These are phyloP conservation scores for Drosophila mercatorum DNA, from an alignment of 2,888 invertebrate species.

Conservation along the genomic window DNA sequence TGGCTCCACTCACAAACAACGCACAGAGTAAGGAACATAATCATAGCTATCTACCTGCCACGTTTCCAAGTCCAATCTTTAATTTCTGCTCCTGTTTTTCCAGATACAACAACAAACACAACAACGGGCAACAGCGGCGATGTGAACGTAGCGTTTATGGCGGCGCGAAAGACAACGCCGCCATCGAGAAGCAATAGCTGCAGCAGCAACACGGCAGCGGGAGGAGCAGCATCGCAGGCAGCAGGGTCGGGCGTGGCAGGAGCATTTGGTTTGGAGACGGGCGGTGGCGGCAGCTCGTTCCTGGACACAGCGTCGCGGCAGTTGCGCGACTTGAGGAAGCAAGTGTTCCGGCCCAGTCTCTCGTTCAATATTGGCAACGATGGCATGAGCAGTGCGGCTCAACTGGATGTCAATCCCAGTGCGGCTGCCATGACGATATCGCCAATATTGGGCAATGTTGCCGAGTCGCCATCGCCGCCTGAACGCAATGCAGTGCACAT, in stretches of 20 bases:
- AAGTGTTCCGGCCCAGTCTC: slow-evolving; percentile 83
- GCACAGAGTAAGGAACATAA: slow-evolving; percentile 45
- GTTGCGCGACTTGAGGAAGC: slow-evolving; percentile 82
- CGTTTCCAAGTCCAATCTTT: neutral
- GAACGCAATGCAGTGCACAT: slow-evolving; percentile 85
- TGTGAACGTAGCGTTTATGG: slow-evolving; percentile 19
- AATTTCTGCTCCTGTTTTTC: neutral
- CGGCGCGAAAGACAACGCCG: slow-evolving; percentile 49
- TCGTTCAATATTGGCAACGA: slow-evolving; percentile 77
- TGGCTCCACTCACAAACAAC: slow-evolving; percentile 41
- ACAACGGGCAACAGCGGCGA: slow-evolving; percentile 32
- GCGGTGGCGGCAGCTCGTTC: slow-evolving; percentile 63
- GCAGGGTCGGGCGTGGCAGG: slow-evolving; percentile 5
- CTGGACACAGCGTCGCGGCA: slow-evolving; percentile 83
- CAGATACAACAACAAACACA: slow-evolving; percentile 28
- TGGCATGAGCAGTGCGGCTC: slow-evolving; percentile 25
- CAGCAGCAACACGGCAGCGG: slow-evolving; percentile 32
- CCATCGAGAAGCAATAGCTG: slow-evolving; percentile 42
- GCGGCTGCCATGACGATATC: slow-evolving; percentile 25
- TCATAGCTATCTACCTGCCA: too few species aligned
- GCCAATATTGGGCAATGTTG: slow-evolving; percentile 34
- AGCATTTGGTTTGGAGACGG: slow-evolving; percentile 18
- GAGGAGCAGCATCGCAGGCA: slow-evolving; percentile 16
- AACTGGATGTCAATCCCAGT: slow-evolving; percentile 42
- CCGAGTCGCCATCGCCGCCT: slow-evolving; percentile 44